A percentile compares a stretch with the other conserved stretches of the same genome.
These are phyloP conservation scores for Entelurus aequoreus DNA, from an alignment of 2,113 vertebrate genomes.

Conservation along the genomic window DNA sequence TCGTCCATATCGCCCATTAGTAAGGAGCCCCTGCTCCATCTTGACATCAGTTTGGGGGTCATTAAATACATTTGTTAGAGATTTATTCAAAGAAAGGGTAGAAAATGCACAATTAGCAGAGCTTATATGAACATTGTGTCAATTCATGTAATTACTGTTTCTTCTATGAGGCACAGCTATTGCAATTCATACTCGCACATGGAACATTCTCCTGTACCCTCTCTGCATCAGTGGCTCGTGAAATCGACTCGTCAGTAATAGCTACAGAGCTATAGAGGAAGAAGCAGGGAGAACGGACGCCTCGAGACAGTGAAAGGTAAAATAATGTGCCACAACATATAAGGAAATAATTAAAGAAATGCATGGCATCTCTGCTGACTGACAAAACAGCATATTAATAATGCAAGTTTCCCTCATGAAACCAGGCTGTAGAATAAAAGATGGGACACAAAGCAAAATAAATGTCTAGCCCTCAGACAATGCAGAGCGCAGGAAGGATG, in stretches of 20 bases:
- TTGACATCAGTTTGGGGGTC: no score
- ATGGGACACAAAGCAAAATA: constrained; percentile 27
- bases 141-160: constrained; percentile 54
- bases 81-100: constrained; percentile 21
- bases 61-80: neutral
- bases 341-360: constrained; percentile 34
- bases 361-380: constrained; percentile 15
- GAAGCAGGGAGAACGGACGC: constrained; percentile 11
- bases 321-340: constrained; percentile 31
- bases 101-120: constrained; percentile 34
- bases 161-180: constrained; percentile 52
- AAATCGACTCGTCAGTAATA: constrained; percentile 66
- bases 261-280: constrained; percentile 39
- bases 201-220: constrained; percentile 60
- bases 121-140: constrained; percentile 29
- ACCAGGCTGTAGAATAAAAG: constrained; percentile 20
- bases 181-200: constrained; percentile 61
- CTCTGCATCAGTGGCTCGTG: constrained; percentile 62
- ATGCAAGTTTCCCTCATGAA: constrained; percentile 21
- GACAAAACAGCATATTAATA: constrained; percentile 35
- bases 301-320: constrained; percentile 19
- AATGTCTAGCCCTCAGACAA: constrained; percentile 25
- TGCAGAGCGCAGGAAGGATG: constrained; percentile 33
- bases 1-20: no score
- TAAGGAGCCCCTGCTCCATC: no score